phyloP scores from a whole-genome alignment of 2,888 invertebrate species.

The Euclidia mi region DNA sequence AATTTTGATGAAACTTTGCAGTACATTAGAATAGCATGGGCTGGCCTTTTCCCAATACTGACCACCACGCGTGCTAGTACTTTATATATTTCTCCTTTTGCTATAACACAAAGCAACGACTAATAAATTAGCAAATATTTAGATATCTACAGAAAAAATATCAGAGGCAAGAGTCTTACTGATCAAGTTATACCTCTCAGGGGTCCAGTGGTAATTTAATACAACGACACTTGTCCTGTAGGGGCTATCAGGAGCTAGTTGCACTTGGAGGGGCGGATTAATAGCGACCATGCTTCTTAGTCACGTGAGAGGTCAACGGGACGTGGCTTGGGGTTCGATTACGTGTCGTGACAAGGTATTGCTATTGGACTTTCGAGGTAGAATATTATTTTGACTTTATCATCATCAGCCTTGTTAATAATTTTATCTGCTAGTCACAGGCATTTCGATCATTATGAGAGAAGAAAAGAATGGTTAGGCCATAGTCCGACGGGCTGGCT shows the following conservation, averaged over 20 bases:
- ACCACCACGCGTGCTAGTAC: too few relatives aligned
- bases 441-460: too few relatives aligned
- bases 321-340: slow-evolving; percentile 34
- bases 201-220: slow-evolving; percentile 37
- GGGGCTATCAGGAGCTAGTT: slow-evolving; percentile 44
- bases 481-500: too few relatives aligned
- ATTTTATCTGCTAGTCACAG: too few relatives aligned
- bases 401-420: too few relatives aligned
- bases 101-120: too few relatives aligned
- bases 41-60: too few relatives aligned
- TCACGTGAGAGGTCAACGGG: slow-evolving; percentile 51
- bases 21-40: too few relatives aligned
- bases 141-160: not conserved
- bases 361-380: slow-evolving; percentile 28
- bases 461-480: too few relatives aligned
- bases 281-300: slow-evolving; percentile 62
- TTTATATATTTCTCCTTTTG: too few relatives aligned
- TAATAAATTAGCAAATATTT: too few relatives aligned
- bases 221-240: slow-evolving; percentile 37
- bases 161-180: not conserved
- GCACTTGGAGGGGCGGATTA: slow-evolving; percentile 57
- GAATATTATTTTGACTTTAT: not conserved
- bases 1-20: too few relatives aligned
- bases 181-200: not conserved
- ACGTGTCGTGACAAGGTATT: slow-evolving; percentile 31